Evolutionary conservation across 2,888 invertebrate species (phyloP), one percentile per base, ranked within the genome.

Genomic region (Torymus aiolomorphi): DNA sequence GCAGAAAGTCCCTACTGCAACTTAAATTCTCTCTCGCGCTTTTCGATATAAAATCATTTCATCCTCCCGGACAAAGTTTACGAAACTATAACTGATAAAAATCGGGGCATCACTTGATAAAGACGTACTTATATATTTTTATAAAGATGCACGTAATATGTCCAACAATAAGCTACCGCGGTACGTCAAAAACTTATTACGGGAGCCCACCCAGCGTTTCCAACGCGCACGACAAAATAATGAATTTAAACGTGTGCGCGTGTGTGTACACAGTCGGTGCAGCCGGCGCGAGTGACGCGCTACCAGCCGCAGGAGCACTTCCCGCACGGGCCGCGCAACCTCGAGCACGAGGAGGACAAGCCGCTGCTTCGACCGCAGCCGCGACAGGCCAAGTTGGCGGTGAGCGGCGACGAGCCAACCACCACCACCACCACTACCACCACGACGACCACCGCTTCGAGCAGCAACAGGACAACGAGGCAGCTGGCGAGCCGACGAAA

Each of bases 271-370:
- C 66, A 82, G 82, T 78, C 82, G 20, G 65, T 80, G 70, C 82
- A 91, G 78, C 91, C 91, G 5, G 89, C 90, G 11, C 86, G 92
- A 70, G 92, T 93, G n/a, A 91, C 92, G 2, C 92, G 92, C 57
- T 90, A 92, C 80, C 91, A 91, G 62, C 92, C 92, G 69, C 93
- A 91, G 85, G 95, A 91, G 83, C 93, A 91, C 88, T 96, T 96
- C 91, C 96, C 96, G 0, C 95, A 96, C 86, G 96, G 96, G 0
- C 96, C 96, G 0, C 92, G 96, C 1, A 94, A 94, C 78, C 91
- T 95, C 20, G 93, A 92, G 49, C 90, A 73, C 2, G 82, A 83
- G 31, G 78, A 80, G 11, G 71, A 63, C 18, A 57, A 72, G 16
- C 62, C 18, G 11, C 2, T 42, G 42, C 42, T 42, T 10, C 24